Evolutionary conservation across 2,113 vertebrate species (phyloP), one percentile per base, ranked within the genome.

Genomic region (Heloderma charlesbogerti): DNA sequence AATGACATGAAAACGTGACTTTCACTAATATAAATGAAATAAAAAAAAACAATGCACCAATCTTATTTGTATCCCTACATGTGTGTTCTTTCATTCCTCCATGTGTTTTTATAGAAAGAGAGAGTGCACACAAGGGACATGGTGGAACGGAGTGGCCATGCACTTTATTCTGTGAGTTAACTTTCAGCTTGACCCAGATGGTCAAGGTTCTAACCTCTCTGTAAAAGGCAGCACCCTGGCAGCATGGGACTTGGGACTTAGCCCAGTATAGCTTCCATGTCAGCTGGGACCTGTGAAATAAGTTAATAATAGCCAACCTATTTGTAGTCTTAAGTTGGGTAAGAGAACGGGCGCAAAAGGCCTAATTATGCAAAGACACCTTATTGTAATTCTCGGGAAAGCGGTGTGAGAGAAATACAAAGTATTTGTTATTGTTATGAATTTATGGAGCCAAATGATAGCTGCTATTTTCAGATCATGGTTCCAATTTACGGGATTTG

Each of bases 401-500:
- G 91, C 66, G 86, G 60, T 84, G 25, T 7, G 69, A 93, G 93
- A 89, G 81, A 94, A 94, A 91, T 84, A 85, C 80, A n/a, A 86
- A 89, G 66, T 91, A n/a, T 85, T 94, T 77, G 71, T 90, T 85
- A 48, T 95, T 95, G 92, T 78, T 84, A 69, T 89, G 87, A 90
- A 77, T 71, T 94, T 79, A 93, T 93, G 78, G 37, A 91, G 90
- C 25, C 78, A 91, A 94, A 96, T 91, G 6, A n/a, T 0, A 3
- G 85, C 87, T 91, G 78, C 87, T 60, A 88, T 75, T 71, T 78
- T 66, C 88, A 66, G 92, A 91, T 87, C 90, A 90, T 91, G 86
- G 84, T 90, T 95, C 89, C 91, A 93, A 84, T 94, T 94, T 94
- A 63, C 63, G 67, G 94, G 89, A 69, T 95, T 95, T 94, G 85